Conservation (phyloP, 1,140 invertebrate species). For the Drosophila willistoni region DNA sequence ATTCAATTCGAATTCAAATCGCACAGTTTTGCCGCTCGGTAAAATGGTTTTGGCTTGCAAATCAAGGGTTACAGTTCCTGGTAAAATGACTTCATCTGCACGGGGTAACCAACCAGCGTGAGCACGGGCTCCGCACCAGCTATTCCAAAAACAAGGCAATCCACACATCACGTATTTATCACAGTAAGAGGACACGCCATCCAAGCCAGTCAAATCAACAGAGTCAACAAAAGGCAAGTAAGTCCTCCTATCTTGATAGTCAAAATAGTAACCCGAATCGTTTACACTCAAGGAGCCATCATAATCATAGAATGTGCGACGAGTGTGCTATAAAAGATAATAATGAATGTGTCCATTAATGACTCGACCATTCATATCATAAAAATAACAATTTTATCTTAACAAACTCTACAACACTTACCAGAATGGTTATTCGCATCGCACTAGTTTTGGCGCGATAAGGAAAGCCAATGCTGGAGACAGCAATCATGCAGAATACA, state of each 20-base stretch:
- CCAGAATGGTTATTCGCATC: slow-evolving; percentile 87
- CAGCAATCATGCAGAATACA: slow-evolving; percentile 79
- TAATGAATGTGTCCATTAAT: neutral
- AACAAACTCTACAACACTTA: slow-evolving; percentile 79
- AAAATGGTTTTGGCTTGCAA: slow-evolving; percentile 35
- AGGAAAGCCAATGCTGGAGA: slow-evolving; percentile 88
- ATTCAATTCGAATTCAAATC: slow-evolving; percentile 73
- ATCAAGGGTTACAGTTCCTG: slow-evolving; percentile 14
- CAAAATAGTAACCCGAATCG: slow-evolving; percentile 88
- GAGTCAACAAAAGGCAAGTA: slow-evolving; percentile 84
- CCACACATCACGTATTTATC: slow-evolving; percentile 88
- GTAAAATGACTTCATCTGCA: slow-evolving; percentile 19
- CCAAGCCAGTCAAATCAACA: slow-evolving; percentile 84
- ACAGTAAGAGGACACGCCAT: slow-evolving; percentile 86
- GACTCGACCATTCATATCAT: no score
- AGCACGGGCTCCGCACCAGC: slow-evolving; percentile 27
- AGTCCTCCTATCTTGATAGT: slow-evolving; percentile 88
- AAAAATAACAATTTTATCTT: no score
- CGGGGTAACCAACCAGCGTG: slow-evolving; percentile 50
- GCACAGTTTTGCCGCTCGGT: slow-evolving; percentile 16
- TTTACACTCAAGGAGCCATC: slow-evolving; percentile 84
- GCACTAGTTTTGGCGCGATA: slow-evolving; percentile 88
- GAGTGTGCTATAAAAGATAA: slow-evolving; percentile 84
- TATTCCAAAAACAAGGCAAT: slow-evolving; percentile 84
- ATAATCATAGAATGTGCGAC: slow-evolving; percentile 85